These are phyloP conservation scores for Lanius ludovicianus DNA, from an alignment of 2,113 vertebrate species.

Conservation along the genomic window DNA sequence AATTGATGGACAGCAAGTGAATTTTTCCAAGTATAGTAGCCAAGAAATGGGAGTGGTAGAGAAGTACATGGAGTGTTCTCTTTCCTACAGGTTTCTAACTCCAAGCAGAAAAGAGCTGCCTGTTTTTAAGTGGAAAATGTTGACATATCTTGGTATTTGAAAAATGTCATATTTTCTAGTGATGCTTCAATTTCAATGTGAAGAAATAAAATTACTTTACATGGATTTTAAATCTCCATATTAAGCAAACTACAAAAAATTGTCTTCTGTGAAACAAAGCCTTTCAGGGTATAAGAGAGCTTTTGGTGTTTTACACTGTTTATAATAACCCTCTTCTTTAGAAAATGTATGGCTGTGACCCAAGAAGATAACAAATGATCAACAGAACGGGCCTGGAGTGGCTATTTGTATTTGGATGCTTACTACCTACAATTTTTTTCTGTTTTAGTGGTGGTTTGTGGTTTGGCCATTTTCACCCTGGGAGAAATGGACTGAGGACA, in stretches of 20 bases:
- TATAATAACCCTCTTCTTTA: not conserved
- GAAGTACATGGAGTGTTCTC: not conserved
- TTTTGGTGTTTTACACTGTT: not conserved
- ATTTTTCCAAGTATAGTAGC: not conserved
- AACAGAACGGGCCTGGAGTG: not conserved
- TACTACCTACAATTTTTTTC: not conserved
- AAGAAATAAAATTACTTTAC: not conserved
- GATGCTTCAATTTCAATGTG: not conserved
- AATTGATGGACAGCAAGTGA: not conserved
- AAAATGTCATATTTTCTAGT: not conserved
- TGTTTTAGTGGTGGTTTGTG: not conserved
- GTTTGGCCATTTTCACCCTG: not conserved
- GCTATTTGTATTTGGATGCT: not conserved
- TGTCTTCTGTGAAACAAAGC: not conserved
- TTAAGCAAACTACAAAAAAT: not conserved
- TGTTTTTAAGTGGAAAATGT: not conserved
- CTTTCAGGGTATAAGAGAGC: not conserved
- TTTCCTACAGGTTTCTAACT: not conserved
- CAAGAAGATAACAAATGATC: not conserved
- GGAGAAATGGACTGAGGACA: not conserved
- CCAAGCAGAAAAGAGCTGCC: accelerated
- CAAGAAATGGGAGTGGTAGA: not conserved
- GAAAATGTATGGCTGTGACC: not conserved
- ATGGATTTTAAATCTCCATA: not conserved
- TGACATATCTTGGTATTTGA: not conserved